These are phyloP conservation scores for Nephrocerus scutellatus DNA, from an alignment of 2,888 invertebrate species.

Conservation along the genomic window DNA sequence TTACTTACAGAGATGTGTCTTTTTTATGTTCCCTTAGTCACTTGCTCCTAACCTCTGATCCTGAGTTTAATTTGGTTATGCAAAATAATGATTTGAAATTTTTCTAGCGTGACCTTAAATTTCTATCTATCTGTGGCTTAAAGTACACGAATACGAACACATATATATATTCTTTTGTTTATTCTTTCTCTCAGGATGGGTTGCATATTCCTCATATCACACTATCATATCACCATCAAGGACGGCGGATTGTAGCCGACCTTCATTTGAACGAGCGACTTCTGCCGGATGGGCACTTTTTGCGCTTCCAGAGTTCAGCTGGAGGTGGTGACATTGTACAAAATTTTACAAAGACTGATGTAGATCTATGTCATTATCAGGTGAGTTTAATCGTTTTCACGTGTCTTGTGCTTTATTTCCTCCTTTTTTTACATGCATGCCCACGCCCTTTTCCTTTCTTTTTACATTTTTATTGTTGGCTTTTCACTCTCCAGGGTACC, in stretches of 20 bases:
- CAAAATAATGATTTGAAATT: neutral
- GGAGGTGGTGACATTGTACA: conserved; percentile 35
- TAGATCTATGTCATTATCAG: conserved; percentile 48
- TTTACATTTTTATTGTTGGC: too few relatives aligned
- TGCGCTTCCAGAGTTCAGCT: conserved; percentile 41
- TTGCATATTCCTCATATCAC: conserved; percentile 40
- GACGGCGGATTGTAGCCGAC: conserved; percentile 45
- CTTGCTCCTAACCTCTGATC: too few relatives aligned
- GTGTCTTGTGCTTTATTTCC: too few relatives aligned
- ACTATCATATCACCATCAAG: conserved; percentile 59
- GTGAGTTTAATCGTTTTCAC: conserved; percentile 27
- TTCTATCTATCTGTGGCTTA: neutral
- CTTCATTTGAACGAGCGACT: conserved; percentile 42
- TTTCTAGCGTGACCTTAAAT: neutral
- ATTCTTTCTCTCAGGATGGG: conserved; percentile 21
- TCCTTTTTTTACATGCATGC: too few relatives aligned
- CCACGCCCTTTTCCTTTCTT: too few relatives aligned
- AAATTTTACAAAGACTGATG: conserved; percentile 47
- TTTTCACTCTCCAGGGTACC: conserved; percentile 50
- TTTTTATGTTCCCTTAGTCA: too few relatives aligned
- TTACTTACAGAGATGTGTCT: too few relatives aligned
- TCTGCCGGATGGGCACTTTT: conserved; percentile 45
- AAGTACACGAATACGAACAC: conserved; percentile 12
- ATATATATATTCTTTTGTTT: neutral
- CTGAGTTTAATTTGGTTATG: too few relatives aligned